Evolutionary conservation across 2,113 vertebrate genomes (phyloP), one percentile per base, ranked within the genome.

Genomic region (Elgaria multicarinata): DNA sequence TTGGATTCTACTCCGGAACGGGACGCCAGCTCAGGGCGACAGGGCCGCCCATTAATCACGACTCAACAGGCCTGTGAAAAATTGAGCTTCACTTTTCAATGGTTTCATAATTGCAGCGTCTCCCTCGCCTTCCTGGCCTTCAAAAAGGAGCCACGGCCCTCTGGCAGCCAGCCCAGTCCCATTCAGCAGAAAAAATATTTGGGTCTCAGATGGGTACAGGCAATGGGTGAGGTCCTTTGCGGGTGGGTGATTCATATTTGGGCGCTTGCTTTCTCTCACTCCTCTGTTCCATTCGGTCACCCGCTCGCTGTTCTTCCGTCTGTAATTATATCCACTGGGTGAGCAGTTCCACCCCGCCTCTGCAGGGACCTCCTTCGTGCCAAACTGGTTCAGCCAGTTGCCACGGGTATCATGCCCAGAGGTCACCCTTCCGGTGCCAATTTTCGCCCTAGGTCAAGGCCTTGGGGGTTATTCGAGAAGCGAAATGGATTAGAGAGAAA

Each of bases 221-320:
- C n/a, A 44, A 42, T 78, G 82, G 81, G 72, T 42, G 88, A 85
- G 88, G 72, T 42, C 22, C 44, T 33, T 18, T 67, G 9, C n/a
- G 36, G n/a, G 33, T 74, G 79, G 58, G 72, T 89, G 88, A 89
- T 10, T 89, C 88, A 89, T 9, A n/a, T 1, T 12, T 22, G 14
- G 42, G 81, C 95, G 6, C 92, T 95, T 78, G 97, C 96, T 90
- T 75, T 97, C 96, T 85, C 93, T 90, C 0, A 92, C 91, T 82
- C 93, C 84, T 79, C 93, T 94, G 77, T 96, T 95, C 96, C 96
- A 97, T 80, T 97, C 95, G 0, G 95, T 94, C 50, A 12, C 50
- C 8, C 18, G 93, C 95, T 24, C 50, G 75, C 66, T 66, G 8
- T 55, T 81, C 83, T 79, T 31, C 12, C 67, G 58, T 58, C 58